phyloP scores from a whole-genome alignment of 2,113 vertebrate species.

The Eulemur macaco region DNA sequence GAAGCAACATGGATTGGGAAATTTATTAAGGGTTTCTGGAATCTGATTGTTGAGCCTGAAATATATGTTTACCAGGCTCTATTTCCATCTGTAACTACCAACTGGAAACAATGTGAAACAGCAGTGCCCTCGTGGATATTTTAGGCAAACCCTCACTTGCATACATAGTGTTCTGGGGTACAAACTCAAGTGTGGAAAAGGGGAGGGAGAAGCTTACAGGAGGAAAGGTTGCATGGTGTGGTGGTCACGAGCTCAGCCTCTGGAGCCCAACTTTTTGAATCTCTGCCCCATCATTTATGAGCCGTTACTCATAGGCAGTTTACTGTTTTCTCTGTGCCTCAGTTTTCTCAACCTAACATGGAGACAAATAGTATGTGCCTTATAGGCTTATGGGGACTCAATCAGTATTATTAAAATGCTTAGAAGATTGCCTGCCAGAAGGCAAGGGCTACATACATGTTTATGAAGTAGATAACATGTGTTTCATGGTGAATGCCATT shows the following conservation, averaged over 20 bases:
- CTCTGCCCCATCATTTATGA: not conserved
- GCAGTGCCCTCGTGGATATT: not conserved
- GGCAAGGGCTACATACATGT: not conserved
- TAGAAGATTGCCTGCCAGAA: not conserved
- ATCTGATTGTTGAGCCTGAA: slow-evolving; percentile 16
- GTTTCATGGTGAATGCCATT: not conserved
- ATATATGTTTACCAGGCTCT: not conserved
- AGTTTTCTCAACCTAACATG: not conserved
- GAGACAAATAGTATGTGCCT: not conserved
- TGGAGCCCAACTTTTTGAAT: not conserved
- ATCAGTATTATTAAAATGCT: not conserved
- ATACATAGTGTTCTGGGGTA: not conserved
- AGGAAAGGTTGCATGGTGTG: not conserved
- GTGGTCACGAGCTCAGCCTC: not conserved
- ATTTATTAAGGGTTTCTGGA: not conserved
- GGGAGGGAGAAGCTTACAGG: not conserved
- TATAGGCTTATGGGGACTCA: not conserved
- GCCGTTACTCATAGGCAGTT: not conserved
- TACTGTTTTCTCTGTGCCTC: not conserved
- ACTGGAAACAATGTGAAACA: not conserved
- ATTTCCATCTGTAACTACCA: not conserved
- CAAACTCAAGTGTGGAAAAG: not conserved
- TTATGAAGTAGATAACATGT: not conserved
- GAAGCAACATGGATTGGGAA: not conserved
- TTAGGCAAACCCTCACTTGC: not conserved